Evolutionary conservation across 2,797 vertebrate species (phyloP), one percentile per base, ranked within the genome.

Genomic region (Loris lydekkerianus): DNA sequence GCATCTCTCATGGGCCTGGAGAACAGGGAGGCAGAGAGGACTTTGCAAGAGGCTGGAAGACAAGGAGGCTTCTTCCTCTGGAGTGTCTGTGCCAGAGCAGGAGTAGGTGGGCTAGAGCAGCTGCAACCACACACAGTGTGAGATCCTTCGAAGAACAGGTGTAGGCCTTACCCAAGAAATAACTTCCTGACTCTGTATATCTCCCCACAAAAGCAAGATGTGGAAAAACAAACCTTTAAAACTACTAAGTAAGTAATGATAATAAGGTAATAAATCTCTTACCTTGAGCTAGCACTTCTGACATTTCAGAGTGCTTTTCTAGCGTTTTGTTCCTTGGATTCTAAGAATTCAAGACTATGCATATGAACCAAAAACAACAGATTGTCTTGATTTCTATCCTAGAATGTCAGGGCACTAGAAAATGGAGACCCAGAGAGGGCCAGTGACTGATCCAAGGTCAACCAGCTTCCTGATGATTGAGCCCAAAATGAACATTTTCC

Each of bases 321-420:
- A 76, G 17, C 31, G 61, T 90, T 87, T 84, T 13, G 11, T 84
- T 80, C 46, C 67, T 46, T 83, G 29, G 49, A 63, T 84, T 88
- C 60, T 27, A 81, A 69, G 27, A 37, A 94, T 67, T 58, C 11
- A 73, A 27, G 56, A 80, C 2, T 25, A 6, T 53, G 20, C 11
- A 6, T 8, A 15, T 21, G 27, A 92, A 83, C 69, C 40, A 7
- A 86, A 82, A 77, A 5, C 31, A 67, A 56, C 14, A 77, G 29
- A 5, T 21, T 20, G 2, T 49, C 53, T 49, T 63, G 67, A 56
- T 29, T 21, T 69, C 70, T 46, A 27, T 25, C 75, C 72, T 70
- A 73, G 86, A 63, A 72, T 53, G 17, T 46, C 49, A 46, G 78
- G 43, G 23, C 40, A 40, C 11, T 23, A 84, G 80, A 69, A 96